Base-by-base conservation (phyloP, 2,888 invertebrate genomes). In the Metopia argyrocephala region DNA sequence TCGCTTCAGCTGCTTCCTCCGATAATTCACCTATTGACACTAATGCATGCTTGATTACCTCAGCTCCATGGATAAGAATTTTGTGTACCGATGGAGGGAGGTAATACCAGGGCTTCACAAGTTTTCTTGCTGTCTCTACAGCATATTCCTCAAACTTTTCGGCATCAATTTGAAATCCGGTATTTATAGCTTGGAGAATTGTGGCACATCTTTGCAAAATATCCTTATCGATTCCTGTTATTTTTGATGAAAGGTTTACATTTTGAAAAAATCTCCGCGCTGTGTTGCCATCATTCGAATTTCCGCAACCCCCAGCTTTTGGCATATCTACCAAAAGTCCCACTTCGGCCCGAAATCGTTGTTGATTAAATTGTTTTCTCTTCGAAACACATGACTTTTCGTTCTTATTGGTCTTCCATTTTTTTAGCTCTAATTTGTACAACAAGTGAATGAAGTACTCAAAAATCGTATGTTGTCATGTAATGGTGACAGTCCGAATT, bases 201-300 rank as follows among this genome's bases (percentile, higher is more conserved):
- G 6, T 28, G 28, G 28, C 28, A 28, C 28, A 28, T 28, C 6
- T 28, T 28, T 28, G n/a, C 46, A 46, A 46, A 46, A 46, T 46
- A 12, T 46, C 46, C 46, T 46, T 46, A 46, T 46, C 46, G 46
- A 46, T 46, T 46, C n/a, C 46, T 46, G n/a, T 6, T 46, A 46
- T 46, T 46, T 46, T 46, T 46, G 46, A 46, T 46, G 46, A 46
- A 46, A 46, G 5, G 12, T 46, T 12, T 5, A 46, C 46, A 46
- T 46, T 46, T 46, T 46, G 15, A 46, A 46, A 46, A 46, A 46
- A 28, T 50, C 38, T 61, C 38, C 61, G 31, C n/a, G 62, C 46
- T 46, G 62, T 62, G 62, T 62, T 62, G 46, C 62, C 48, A 25
- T 62, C 62, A 18, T 48, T 62, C 25, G 62, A 48, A 23, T 46